A percentile compares a stretch with the other conserved stretches of the same genome.
Conservation (phyloP, 2,113 vertebrate species). For the Bucco capensis region DNA sequence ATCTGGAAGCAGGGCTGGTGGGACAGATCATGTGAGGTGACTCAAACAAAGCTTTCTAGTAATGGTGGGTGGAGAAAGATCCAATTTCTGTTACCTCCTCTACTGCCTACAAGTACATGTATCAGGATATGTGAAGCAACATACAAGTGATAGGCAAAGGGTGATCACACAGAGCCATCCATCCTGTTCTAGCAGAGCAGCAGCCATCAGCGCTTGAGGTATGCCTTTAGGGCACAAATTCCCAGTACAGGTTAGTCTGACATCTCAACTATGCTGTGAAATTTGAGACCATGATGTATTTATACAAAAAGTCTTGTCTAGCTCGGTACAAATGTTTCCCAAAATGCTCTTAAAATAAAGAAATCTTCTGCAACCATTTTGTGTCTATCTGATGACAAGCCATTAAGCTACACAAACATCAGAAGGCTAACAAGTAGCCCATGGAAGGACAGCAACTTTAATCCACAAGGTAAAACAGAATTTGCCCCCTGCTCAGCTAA, state of each 20-base stretch:
- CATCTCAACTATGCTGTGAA: neutral
- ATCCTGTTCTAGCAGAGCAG: neutral
- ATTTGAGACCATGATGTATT: neutral
- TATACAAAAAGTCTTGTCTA: neutral
- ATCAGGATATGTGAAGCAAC: neutral
- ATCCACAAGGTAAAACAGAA: neutral
- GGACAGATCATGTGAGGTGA: rapidly evolving
- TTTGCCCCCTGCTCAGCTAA: neutral
- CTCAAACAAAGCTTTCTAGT: neutral
- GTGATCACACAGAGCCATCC: neutral
- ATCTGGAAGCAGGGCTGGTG: neutral
- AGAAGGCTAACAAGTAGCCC: neutral
- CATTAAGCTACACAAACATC: neutral
- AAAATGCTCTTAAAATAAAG: neutral
- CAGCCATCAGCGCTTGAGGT: neutral
- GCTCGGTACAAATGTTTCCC: neutral
- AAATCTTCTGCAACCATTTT: neutral
- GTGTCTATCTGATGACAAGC: neutral
- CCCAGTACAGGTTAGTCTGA: neutral
- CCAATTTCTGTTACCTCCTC: neutral
- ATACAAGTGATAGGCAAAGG: neutral
- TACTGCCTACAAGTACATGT: neutral
- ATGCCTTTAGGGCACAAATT: neutral
- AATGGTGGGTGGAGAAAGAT: neutral
- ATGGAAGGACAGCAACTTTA: neutral